These are phyloP conservation scores for Hipposideros larvatus DNA, from an alignment of 2,797 vertebrate genomes.

Conservation along the genomic window DNA sequence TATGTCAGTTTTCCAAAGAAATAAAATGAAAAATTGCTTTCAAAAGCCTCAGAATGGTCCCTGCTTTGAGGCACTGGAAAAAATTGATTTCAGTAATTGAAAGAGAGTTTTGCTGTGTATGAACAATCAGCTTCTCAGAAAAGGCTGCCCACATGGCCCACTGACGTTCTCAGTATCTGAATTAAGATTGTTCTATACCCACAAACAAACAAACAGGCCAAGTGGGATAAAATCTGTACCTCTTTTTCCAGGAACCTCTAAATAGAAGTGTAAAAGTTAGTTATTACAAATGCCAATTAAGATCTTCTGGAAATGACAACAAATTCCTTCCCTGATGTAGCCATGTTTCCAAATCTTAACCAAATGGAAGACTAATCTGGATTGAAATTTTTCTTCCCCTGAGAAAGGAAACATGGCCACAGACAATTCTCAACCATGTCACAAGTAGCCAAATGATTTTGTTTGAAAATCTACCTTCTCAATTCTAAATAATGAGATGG, in stretches of 20 bases:
- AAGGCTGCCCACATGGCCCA: background rate
- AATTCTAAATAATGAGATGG: constrained; percentile 15
- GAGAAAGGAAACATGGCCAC: background rate
- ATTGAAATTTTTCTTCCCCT: background rate
- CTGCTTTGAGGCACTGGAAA: constrained; percentile 70
- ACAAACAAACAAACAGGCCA: background rate
- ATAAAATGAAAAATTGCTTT: constrained; percentile 66
- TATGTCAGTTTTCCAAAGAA: constrained; percentile 59
- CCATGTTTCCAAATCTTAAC: background rate
- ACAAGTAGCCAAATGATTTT: background rate
- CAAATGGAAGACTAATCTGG: background rate
- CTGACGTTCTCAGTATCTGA: background rate
- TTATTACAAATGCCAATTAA: background rate
- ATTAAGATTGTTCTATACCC: background rate
- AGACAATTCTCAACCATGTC: background rate
- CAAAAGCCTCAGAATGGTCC: constrained; percentile 55
- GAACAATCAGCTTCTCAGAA: constrained; percentile 41
- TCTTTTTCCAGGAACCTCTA: background rate
- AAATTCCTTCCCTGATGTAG: background rate
- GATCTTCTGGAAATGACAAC: background rate
- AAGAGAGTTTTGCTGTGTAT: constrained; percentile 57
- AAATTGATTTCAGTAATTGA: constrained; percentile 75
- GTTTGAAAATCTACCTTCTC: constrained; percentile 5
- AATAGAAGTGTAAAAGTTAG: background rate
- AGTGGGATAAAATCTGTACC: background rate